phyloP scores from a whole-genome alignment of 2,113 vertebrate species.

The Rousettus leschenaultii region DNA sequence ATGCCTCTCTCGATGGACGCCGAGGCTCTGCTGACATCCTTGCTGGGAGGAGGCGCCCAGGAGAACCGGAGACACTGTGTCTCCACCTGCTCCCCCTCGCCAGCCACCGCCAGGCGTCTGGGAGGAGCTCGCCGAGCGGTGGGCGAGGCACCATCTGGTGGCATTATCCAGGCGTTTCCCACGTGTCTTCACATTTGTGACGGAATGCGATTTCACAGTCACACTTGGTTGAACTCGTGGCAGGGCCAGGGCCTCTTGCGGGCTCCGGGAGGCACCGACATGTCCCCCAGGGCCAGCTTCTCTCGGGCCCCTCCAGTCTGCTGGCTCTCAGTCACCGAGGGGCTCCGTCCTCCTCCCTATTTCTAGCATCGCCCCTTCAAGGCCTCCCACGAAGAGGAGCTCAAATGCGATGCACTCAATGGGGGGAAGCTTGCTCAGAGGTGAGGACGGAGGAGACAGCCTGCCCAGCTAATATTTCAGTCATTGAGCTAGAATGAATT shows the following conservation, averaged over 20 bases:
- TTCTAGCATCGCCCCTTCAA: too few species aligned
- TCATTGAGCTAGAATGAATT: too few species aligned
- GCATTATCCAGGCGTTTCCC: not conserved
- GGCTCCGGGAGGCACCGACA: not conserved
- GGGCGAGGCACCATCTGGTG: not conserved
- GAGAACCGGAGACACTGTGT: not conserved
- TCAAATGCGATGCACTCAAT: fast-evolving
- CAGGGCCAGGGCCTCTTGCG: not conserved
- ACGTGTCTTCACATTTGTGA: fast-evolving
- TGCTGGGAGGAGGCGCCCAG: not conserved
- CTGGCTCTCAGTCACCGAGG: not conserved
- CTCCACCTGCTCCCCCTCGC: not conserved
- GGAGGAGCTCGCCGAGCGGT: fast-evolving
- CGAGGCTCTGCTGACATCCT: not conserved
- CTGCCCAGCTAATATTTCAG: too few species aligned
- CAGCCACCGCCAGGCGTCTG: fast-evolving
- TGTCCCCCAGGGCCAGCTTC: not conserved
- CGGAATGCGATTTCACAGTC: not conserved
- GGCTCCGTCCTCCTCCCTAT: not conserved
- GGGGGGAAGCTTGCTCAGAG: not conserved
- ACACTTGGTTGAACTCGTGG: not conserved
- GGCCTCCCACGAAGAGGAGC: not conserved
- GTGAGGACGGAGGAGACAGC: not conserved
- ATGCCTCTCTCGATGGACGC: not conserved
- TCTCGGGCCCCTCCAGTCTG: not conserved